Percentiles rank a stretch among this genome's conserved stretches.
These are phyloP conservation scores for Lordiphosa andalusiaca DNA, from an alignment of 2,888 invertebrate species.

Conservation along the genomic window DNA sequence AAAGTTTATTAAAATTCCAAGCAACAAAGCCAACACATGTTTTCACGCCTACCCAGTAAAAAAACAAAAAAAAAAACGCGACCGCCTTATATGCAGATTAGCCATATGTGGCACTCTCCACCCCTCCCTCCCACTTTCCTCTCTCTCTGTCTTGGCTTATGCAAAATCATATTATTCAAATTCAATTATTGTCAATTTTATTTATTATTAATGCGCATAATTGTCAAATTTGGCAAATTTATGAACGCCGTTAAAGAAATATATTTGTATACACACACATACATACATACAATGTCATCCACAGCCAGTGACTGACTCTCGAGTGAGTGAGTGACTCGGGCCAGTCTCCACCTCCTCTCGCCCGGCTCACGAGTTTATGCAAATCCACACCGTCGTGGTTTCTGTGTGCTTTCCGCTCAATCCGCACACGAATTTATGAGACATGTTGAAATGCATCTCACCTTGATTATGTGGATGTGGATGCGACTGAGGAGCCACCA, in stretches of 20 bases:
- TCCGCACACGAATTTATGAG: conserved; percentile 77
- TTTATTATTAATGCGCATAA: conserved; percentile 80
- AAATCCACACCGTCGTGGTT: conserved; percentile 50
- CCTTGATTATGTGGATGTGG: conserved; percentile 67
- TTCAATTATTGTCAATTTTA: conserved; percentile 80
- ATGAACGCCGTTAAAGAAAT: conserved; percentile 57
- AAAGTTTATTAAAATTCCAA: conserved; percentile 69
- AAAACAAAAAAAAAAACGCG: conserved; percentile 42
- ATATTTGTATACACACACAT: neutral
- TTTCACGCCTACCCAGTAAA: conserved; percentile 67
- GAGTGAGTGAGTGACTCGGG: conserved; percentile 23
- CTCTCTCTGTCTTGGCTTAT: conserved; percentile 28
- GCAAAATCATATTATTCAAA: conserved; percentile 71
- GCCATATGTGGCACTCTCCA: conserved; percentile 46
- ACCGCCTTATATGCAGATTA: conserved; percentile 69
- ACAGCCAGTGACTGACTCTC: neutral
- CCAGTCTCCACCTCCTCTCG: conserved; percentile 24
- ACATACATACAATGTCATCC: neutral
- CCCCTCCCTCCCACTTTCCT: neutral
- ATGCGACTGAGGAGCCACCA: conserved; percentile 44
- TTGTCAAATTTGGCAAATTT: conserved; percentile 80
- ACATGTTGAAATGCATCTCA: conserved; percentile 79
- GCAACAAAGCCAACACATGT: conserved; percentile 63
- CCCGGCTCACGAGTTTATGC: conserved; percentile 46
- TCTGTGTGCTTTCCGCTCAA: conserved; percentile 58